Conservation (phyloP, 2,797 vertebrate species). For the Erethizon dorsatum region DNA sequence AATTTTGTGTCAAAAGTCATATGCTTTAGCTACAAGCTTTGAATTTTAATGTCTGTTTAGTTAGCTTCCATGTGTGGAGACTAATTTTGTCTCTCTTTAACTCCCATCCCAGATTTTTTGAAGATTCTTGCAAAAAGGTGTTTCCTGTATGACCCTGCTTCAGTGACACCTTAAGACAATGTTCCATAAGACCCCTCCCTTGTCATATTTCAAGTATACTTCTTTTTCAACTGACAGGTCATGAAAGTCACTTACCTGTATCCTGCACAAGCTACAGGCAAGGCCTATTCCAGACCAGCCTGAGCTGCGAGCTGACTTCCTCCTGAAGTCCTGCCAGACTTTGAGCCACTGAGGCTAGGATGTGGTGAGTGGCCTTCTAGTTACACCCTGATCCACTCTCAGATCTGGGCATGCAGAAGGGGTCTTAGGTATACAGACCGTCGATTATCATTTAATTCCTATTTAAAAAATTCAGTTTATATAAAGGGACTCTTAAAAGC, state of each 20-base stretch:
- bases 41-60: background rate
- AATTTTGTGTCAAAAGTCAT: slow-evolving; percentile 14
- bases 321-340: too few species aligned
- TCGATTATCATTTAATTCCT: background rate
- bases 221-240: background rate
- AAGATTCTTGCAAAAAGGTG: background rate
- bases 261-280: background rate
- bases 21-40: background rate
- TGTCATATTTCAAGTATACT: background rate
- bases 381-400: background rate
- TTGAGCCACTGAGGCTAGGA: background rate
- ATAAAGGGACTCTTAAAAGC: background rate
- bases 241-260: background rate
- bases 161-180: background rate
- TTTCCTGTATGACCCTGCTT: background rate
- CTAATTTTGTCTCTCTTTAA: background rate
- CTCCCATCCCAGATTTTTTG: background rate
- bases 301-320: background rate
- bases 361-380: accelerated
- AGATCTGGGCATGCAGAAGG: background rate
- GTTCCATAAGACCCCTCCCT: background rate
- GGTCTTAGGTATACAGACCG: background rate
- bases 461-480: background rate
- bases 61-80: background rate
- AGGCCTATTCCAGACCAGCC: background rate